Evolutionary conservation across 2,113 vertebrate genomes (phyloP).

Genomic region (Pangasianodon gigas): DNA sequence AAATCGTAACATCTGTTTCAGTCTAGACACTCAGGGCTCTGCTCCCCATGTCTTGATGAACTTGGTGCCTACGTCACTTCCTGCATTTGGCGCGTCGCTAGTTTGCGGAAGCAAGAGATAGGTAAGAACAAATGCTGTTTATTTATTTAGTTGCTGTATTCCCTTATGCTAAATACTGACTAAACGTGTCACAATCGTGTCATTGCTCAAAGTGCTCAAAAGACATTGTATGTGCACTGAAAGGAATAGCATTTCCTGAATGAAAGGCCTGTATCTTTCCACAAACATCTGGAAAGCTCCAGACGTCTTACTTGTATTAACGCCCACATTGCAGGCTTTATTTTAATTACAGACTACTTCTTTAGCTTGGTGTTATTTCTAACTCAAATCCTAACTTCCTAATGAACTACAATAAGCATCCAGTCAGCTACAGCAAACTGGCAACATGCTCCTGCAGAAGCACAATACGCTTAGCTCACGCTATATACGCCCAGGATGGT

Average conservation of each 20-base stretch:
- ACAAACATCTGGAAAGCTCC: conserved; percentile 23
- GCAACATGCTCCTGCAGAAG: not conserved
- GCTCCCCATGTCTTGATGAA: not conserved
- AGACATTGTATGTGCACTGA: no score
- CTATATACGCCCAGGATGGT: not conserved
- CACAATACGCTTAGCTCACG: not conserved
- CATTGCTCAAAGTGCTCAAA: not conserved
- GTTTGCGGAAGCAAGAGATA: conserved; percentile 21
- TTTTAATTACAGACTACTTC: not conserved
- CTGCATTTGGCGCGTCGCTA: not conserved
- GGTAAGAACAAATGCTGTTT: conserved; percentile 20
- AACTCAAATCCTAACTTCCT: not conserved
- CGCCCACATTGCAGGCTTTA: not conserved
- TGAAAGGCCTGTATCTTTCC: not conserved
- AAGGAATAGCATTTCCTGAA: not conserved
- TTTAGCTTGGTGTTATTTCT: not conserved
- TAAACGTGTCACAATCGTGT: not conserved
- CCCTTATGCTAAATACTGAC: not conserved
- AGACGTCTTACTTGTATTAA: not conserved
- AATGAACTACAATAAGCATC: not conserved
- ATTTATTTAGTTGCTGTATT: not conserved
- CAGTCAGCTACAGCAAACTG: not conserved
- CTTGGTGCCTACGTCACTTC: conserved; percentile 13
- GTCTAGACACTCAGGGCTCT: not conserved
- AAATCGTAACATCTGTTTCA: not conserved